Conservation (phyloP, 2,113 vertebrate genomes). For the Saguinus imperator region DNA sequence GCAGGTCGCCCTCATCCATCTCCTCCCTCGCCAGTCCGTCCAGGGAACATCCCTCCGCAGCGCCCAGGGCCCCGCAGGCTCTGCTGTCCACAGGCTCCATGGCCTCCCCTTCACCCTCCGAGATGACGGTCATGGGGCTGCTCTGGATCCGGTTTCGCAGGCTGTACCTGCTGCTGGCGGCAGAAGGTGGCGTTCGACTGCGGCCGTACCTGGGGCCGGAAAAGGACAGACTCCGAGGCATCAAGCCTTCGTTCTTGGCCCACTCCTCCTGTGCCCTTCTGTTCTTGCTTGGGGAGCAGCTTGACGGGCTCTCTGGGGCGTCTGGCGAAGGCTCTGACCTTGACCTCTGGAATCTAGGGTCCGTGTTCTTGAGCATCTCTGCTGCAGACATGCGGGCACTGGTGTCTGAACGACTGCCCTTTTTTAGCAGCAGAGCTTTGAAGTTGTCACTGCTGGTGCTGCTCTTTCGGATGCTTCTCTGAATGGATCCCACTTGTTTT, state of each 20-base stretch:
- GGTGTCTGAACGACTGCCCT: constrained; percentile 94
- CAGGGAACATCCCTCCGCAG: constrained; percentile 63
- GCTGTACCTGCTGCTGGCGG: constrained; percentile 97
- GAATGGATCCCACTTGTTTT: constrained; percentile 92
- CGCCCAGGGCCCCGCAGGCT: constrained; percentile 63
- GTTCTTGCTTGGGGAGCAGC: constrained; percentile 84
- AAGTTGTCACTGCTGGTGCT: constrained; percentile 98
- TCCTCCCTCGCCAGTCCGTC: constrained; percentile 70
- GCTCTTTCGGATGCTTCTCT: constrained; percentile 94
- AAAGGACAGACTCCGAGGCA: constrained; percentile 88
- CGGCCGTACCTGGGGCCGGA: constrained; percentile 90
- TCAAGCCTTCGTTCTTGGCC: constrained; percentile 89
- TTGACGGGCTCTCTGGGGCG: constrained; percentile 80
- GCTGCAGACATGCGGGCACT: constrained; percentile 96
- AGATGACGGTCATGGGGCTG: constrained; percentile 99
- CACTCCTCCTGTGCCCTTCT: constrained; percentile 91
- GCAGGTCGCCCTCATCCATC: constrained; percentile 64
- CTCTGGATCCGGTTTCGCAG: constrained; percentile 94
- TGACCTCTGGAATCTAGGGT: constrained; percentile 91
- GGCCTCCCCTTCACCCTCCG: constrained; percentile 94
- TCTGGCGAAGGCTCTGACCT: constrained; percentile 83
- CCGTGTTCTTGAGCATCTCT: constrained; percentile 96
- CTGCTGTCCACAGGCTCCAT: constrained; percentile 84
- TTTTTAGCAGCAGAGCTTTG: constrained; percentile 98
- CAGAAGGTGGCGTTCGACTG: constrained; percentile 94